Percentiles rank a stretch among this genome's conserved stretches.
Evolutionary conservation across 1,140 invertebrate genomes (phyloP).

Genomic region (Bombus fervidus): DNA sequence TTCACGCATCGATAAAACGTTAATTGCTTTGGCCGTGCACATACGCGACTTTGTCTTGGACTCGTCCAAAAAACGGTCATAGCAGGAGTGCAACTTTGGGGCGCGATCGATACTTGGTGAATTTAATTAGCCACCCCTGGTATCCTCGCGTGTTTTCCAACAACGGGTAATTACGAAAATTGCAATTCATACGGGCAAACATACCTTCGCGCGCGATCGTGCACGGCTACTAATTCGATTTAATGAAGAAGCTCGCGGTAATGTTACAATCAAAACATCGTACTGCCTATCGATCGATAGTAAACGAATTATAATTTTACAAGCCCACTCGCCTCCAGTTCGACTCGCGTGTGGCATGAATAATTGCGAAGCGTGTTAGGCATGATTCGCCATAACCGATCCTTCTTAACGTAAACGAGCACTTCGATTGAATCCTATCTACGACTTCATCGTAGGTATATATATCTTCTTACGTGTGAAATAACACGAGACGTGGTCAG

Average conservation of each 20-base stretch:
- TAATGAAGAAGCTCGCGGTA: conserved; percentile 22
- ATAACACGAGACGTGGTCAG: not conserved
- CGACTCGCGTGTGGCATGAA: not conserved
- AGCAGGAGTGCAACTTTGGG: not conserved
- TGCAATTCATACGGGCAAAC: conserved; percentile 18
- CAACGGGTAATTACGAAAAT: conserved; percentile 24
- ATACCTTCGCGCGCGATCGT: not conserved
- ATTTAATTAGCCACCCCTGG: conserved; percentile 30
- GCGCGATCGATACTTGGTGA: conserved; percentile 17
- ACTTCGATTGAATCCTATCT: not conserved
- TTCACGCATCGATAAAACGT: not conserved
- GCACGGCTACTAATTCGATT: conserved; percentile 15
- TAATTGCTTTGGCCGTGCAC: not conserved
- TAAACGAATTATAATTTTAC: conserved; percentile 32
- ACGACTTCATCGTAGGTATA: not conserved
- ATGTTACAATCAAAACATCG: conserved; percentile 21
- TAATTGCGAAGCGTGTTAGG: not conserved
- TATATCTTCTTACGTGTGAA: not conserved
- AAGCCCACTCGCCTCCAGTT: not conserved
- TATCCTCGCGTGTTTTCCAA: conserved; percentile 6
- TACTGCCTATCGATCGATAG: not conserved
- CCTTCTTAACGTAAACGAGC: not conserved
- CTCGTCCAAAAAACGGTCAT: not conserved
- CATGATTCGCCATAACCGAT: not conserved
- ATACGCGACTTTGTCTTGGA: not conserved